Percentiles rank a stretch among this genome's conserved stretches.
Evolutionary conservation across 2,888 invertebrate genomes (phyloP).

Genomic region (Argyresthia albistria): DNA sequence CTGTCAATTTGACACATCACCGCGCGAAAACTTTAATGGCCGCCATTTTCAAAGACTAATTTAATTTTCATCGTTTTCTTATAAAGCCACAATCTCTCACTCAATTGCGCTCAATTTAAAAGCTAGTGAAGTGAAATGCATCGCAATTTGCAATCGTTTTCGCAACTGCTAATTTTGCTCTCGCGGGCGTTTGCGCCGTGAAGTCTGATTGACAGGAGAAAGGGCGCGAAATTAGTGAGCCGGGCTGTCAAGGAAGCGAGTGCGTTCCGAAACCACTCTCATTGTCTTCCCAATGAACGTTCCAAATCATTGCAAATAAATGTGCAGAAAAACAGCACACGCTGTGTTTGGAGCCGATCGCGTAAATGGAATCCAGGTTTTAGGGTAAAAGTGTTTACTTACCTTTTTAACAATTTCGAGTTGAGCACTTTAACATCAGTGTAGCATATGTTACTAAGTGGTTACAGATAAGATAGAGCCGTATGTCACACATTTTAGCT

Average conservation of each 20-base stretch:
- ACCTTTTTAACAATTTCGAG: constrained; percentile 22
- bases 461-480: constrained; percentile 67
- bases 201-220: constrained; percentile 66
- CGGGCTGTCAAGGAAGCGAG: constrained; percentile 23
- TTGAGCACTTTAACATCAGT: constrained; percentile 52
- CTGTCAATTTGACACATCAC: constrained; percentile 42
- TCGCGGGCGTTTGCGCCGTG: constrained; percentile 32
- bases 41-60: constrained; percentile 29
- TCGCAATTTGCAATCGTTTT: constrained; percentile 41
- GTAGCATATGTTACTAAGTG: constrained; percentile 62
- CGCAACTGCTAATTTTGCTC: constrained; percentile 38
- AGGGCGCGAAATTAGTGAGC: constrained; percentile 61
- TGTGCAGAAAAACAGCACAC: constrained; percentile 27
- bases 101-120: constrained; percentile 4
- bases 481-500: constrained; percentile 63
- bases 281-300: constrained; percentile 28
- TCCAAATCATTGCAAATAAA: constrained; percentile 21
- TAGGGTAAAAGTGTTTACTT: constrained; percentile 56
- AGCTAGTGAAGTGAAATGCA: constrained; percentile 18
- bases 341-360: constrained; percentile 30
- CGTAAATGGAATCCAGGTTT: constrained; percentile 41
- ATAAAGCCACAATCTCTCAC: constrained; percentile 37
- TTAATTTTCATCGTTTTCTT: constrained; percentile 20
- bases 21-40: constrained; percentile 44
- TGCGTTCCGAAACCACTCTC: constrained; percentile 19